Percentiles rank a stretch among this genome's conserved stretches.
Evolutionary conservation across 2,113 vertebrate genomes (phyloP).

Genomic region (Falcunculus frontatus): DNA sequence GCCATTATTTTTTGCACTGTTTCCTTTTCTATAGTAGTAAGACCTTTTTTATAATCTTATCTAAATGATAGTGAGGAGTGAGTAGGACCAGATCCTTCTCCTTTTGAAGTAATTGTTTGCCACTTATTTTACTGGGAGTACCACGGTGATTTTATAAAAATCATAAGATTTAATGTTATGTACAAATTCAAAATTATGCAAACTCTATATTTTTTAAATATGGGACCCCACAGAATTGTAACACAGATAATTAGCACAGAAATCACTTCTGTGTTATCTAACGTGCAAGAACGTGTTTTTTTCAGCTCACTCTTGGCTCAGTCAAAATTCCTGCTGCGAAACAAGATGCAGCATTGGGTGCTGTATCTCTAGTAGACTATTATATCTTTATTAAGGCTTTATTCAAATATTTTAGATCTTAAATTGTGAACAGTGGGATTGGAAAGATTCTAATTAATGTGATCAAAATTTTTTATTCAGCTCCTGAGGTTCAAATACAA

Average conservation of each 20-base stretch:
- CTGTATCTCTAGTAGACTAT: not conserved
- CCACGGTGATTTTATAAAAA: not conserved
- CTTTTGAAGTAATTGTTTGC: not conserved
- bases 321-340: not conserved
- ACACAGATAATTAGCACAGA: not conserved
- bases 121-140: not conserved
- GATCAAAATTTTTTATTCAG: not conserved
- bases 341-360: not conserved
- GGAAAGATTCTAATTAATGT: not conserved
- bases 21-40: not conserved
- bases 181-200: not conserved
- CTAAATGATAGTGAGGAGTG: not conserved
- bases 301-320: not conserved
- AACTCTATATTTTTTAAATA: not conserved
- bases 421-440: not conserved
- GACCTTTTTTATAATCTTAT: not conserved
- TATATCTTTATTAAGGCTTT: not conserved
- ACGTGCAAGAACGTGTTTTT: not conserved
- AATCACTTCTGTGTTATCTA: not conserved
- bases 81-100: not conserved
- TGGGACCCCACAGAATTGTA: not conserved
- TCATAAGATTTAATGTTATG: not conserved
- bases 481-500: not conserved
- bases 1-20: not conserved
- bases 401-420: not conserved